Evolutionary conservation across 1,140 invertebrate genomes (phyloP).

Genomic region (Calliopsis andreniformis): DNA sequence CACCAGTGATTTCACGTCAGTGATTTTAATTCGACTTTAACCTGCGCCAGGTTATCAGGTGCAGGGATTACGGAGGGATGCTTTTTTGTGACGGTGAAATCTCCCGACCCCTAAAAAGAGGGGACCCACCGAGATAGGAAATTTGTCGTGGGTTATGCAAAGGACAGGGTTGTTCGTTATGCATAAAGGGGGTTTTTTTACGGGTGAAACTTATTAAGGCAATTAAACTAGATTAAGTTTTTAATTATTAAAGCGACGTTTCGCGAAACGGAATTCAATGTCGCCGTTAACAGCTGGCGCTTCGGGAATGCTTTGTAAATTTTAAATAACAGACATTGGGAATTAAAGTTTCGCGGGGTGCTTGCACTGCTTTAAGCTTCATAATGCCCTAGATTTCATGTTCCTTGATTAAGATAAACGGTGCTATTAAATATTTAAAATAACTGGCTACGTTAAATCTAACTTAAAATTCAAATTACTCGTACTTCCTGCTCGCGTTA

Average conservation of each 20-base stretch:
- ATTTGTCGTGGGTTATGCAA: constrained; percentile 22
- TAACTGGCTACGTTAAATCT: neutral
- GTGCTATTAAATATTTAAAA: neutral
- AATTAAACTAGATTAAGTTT: constrained; percentile 26
- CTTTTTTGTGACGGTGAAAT: constrained; percentile 36
- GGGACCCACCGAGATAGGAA: constrained; percentile 25
- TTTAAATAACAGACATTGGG: neutral
- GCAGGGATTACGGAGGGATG: constrained; percentile 10
- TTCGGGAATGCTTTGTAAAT: neutral
- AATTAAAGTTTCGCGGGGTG: neutral
- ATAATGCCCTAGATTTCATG: neutral
- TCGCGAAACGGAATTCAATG: constrained; percentile 1
- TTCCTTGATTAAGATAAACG: neutral
- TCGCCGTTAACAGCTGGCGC: neutral
- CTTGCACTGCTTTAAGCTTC: neutral
- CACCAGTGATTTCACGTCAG: constrained; percentile 16
- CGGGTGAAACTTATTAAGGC: constrained; percentile 7
- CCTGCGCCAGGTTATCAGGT: constrained; percentile 34
- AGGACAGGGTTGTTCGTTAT: constrained; percentile 20
- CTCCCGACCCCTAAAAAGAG: constrained; percentile 6
- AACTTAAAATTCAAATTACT: constrained; percentile 6
- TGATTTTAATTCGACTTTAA: constrained; percentile 50
- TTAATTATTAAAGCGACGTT: neutral
- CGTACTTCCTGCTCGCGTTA: neutral
- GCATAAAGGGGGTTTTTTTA: constrained; percentile 23